Percentiles rank a stretch among this genome's conserved stretches.
Evolutionary conservation across 2,797 vertebrate species (phyloP).

Genomic region (Microchirus variegatus): DNA sequence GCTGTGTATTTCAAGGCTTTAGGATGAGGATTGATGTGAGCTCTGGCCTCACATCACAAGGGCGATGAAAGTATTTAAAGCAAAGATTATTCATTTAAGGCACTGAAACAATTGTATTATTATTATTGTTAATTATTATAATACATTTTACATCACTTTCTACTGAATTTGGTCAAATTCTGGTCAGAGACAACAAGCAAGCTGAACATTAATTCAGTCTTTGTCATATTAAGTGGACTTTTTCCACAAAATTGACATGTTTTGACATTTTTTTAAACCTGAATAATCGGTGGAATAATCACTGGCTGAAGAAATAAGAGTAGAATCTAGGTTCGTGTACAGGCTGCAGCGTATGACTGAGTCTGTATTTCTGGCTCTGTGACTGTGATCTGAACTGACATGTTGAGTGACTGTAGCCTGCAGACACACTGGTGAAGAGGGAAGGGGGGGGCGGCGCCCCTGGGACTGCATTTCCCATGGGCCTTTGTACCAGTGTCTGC

Average conservation of each 20-base stretch:
- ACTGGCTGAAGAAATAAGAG: too few species aligned
- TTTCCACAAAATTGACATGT: too few species aligned
- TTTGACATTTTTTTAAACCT: too few species aligned
- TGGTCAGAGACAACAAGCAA: too few species aligned
- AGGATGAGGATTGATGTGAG: slow-evolving; percentile 1
- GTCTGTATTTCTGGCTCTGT: slow-evolving; percentile 23
- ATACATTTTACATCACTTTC: too few species aligned
- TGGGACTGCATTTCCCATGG: slow-evolving; percentile 75
- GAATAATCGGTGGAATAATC: too few species aligned
- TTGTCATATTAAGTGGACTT: too few species aligned
- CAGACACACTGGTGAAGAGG: slow-evolving; percentile 22
- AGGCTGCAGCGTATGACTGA: neutral
- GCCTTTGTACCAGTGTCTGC: slow-evolving; percentile 58
- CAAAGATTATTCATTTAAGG: neutral
- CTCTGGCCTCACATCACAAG: slow-evolving; percentile 4
- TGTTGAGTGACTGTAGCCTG: slow-evolving; percentile 57
- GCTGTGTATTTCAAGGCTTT: slow-evolving; percentile 24
- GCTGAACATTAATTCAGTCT: too few species aligned
- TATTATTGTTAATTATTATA: too few species aligned
- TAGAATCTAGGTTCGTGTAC: too few species aligned
- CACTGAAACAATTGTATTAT: neutral
- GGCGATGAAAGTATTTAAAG: slow-evolving; percentile 3
- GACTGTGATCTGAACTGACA: slow-evolving; percentile 59
- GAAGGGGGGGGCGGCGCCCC: slow-evolving; percentile 6
- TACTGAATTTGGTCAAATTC: too few species aligned